These are phyloP conservation scores for Platygyra sinensis DNA, from an alignment of 64 coral and sea anemone species.

Conservation along the genomic window DNA sequence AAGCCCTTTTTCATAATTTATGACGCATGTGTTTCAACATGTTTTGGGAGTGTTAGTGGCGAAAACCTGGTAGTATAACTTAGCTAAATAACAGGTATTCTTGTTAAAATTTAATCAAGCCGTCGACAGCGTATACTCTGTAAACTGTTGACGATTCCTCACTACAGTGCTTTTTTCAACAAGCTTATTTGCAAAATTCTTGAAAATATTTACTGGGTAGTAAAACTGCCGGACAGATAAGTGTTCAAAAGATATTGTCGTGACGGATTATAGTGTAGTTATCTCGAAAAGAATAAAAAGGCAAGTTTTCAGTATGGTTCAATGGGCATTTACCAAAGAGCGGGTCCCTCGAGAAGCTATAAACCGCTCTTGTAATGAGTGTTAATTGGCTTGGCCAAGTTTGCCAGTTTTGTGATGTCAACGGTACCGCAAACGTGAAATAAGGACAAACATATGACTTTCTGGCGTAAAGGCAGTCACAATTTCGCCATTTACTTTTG, in stretches of 20 bases:
- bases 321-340: neutral
- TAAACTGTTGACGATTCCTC: neutral
- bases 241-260: neutral
- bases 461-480: too few relatives aligned
- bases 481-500: neutral
- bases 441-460: neutral
- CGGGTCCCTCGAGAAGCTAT: neutral
- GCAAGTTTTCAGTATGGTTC: neutral
- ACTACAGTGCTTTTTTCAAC: neutral
- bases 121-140: too few relatives aligned
- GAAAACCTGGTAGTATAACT: neutral
- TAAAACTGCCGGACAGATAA: neutral
- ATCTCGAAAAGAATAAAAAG: neutral
- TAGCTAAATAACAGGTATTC: constrained; percentile 6
- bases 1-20: constrained; percentile 10
- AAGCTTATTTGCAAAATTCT: neutral
- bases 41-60: neutral
- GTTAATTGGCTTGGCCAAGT: neutral
- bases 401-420: neutral
- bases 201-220: neutral
- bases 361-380: neutral
- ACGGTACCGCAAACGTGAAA: neutral
- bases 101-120: neutral
- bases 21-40: neutral
- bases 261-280: neutral